A percentile compares a stretch with the other conserved stretches of the same genome.
These are phyloP conservation scores for Ormyrus nitidulus DNA, from an alignment of 2,888 invertebrate species.

Conservation along the genomic window DNA sequence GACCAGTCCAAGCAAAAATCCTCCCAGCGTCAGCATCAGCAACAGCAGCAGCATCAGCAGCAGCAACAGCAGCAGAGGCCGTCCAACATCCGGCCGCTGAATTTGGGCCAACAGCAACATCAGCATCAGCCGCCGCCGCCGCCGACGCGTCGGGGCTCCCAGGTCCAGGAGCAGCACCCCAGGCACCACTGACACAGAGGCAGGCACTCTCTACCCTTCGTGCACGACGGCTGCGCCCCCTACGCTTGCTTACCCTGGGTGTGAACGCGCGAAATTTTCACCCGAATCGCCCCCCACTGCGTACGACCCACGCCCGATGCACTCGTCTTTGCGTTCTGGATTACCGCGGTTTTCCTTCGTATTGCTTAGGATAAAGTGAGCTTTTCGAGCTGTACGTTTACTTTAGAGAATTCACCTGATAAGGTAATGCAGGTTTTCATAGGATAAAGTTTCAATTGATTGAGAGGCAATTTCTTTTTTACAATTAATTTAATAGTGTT, in stretches of 20 bases:
- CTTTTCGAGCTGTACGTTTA: not conserved
- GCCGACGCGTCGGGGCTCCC: conserved; percentile 48
- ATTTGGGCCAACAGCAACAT: conserved; percentile 9
- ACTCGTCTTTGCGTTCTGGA: conserved; percentile 8
- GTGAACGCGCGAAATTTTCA: conserved; percentile 56
- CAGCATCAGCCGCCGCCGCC: conserved; percentile 44
- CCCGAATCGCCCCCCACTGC: too few species aligned
- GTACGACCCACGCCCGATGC: not conserved
- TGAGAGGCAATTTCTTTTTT: not conserved
- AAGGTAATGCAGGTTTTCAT: not conserved
- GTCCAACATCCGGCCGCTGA: too few species aligned
- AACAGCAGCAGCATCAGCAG: conserved; percentile 49
- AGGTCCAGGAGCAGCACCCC: conserved; percentile 52
- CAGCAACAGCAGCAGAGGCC: conserved; percentile 32
- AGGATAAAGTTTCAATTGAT: not conserved
- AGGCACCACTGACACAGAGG: conserved; percentile 72
- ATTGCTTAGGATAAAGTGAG: conserved; percentile 3
- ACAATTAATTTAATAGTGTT: not conserved
- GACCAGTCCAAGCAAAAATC: conserved; percentile 79
- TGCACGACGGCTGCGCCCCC: conserved; percentile 70
- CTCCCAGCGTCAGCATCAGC: conserved; percentile 38
- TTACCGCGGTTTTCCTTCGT: too few species aligned
- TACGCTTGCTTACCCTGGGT: conserved; percentile 73
- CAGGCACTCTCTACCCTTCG: conserved; percentile 72
- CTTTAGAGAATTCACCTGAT: not conserved